Base-by-base conservation (phyloP, 2,888 invertebrate genomes). In the Parnassius smintheus region DNA sequence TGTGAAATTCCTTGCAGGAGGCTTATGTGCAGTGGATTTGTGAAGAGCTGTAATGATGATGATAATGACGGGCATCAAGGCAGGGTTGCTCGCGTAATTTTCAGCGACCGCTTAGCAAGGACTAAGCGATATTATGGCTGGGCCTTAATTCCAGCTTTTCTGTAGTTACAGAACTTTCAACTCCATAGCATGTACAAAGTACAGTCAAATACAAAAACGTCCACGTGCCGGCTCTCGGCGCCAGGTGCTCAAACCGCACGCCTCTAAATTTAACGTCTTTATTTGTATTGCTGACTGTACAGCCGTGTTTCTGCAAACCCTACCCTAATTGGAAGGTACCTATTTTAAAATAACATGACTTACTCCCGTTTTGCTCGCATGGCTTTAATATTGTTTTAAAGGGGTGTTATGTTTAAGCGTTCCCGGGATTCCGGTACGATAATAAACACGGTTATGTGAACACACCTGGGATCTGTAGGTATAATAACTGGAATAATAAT, bases 211-310 rank as follows among this genome's bases (percentile, higher is more conserved):
- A 74, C 82, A 78, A 76, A 59, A 80, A 74, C 72, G 72, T 74
- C 75, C 82, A 80, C 84, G 83, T 81, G 81, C 75, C 78, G 79
- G 65, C 69, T 53, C 67, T 53, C 75, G 72, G 77, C 78, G 85
- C 88, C 91, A 91, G 90, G 91, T 91, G 91, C 82, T 75, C 80
- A 76, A 75, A 88, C 90, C 90, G 83, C 90, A 83, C 81, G 79
- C 74, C 85, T 85, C 91, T 91, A 91, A 88, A 91, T 91, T 88
- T 90, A 91, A 85, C 89, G 80, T 88, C 87, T 90, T 89, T 90
- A 91, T 90, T 89, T 87, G 85, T 88, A 81, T 87, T 85, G 76
- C 77, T 72, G 87, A 86, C 83, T 85, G 86, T 88, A 86, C 86
- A 73, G 61, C 65, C 65, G 68, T 69, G 75, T 73, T 76, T 74